Evolutionary conservation across 2,888 invertebrate genomes (phyloP).

Genomic region (Seladonia tumulorum): DNA sequence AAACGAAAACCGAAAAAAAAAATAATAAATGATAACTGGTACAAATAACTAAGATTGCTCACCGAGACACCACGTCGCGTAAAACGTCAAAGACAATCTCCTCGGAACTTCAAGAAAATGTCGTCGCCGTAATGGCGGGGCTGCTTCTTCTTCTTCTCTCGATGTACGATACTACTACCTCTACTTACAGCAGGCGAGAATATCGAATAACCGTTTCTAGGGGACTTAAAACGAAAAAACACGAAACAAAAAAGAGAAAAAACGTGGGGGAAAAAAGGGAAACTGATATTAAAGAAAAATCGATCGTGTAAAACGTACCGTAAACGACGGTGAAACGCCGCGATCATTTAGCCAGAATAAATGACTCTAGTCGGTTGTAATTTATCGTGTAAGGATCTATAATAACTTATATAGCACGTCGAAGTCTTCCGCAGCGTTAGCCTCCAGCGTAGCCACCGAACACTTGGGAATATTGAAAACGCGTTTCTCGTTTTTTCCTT

Average conservation of each 20-base stretch:
- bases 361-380: conserved; percentile 58
- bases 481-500: not conserved
- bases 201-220: conserved; percentile 43
- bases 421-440: conserved; percentile 73
- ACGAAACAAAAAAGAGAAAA: not conserved
- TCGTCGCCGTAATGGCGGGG: conserved; percentile 26
- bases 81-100: conserved; percentile 72
- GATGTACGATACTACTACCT: conserved; percentile 66
- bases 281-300: not conserved
- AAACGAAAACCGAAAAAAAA: not conserved
- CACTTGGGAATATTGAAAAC: conserved; percentile 3
- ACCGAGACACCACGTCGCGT: conserved; percentile 66
- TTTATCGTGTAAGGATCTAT: conserved; percentile 70
- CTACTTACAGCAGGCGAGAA: conserved; percentile 52
- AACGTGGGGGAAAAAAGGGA: not conserved
- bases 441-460: conserved; percentile 61
- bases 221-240: conserved; percentile 26
- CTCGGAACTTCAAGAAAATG: conserved; percentile 55
- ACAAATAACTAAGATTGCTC: conserved; percentile 72
- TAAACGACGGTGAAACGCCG: conserved; percentile 20
- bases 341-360: conserved; percentile 31
- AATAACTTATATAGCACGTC: conserved; percentile 69
- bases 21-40: conserved; percentile 40
- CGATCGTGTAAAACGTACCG: conserved; percentile 32
- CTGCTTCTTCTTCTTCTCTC: conserved; percentile 51